Evolutionary conservation across 2,888 invertebrate species (phyloP), one percentile per base, ranked within the genome.

Genomic region (Torymus aiolomorphi): DNA sequence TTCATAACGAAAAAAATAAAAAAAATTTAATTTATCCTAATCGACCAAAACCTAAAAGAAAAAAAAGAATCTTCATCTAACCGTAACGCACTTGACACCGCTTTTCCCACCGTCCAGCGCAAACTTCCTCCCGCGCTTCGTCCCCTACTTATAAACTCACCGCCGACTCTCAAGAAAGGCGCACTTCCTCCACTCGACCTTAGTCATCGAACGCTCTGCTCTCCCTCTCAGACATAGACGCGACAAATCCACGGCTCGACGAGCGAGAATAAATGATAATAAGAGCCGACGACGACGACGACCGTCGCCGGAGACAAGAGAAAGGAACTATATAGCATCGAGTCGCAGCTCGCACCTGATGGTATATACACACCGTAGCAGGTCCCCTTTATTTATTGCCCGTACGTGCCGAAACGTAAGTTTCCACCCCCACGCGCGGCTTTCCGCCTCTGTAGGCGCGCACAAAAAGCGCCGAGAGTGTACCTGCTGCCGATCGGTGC

Each of bases 341-440:
- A 31, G 31, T 31, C 31, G 31, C 2, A 31, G 20, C 56, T 73
- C 8, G 51, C 74, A 74, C 74, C 74, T 74, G 75, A 57, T 73
- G 54, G 31, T 24, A 74, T 57, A 65, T 16, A 66, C 57, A 56
- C 5, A 65, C n/a, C 56, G 42, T 42, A 14, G 76, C 61, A 62
- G 76, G 57, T 65, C 76, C 69, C 66, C 62, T 78, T 81, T 83
- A 77, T 86, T 84, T 86, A 88, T 87, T 87, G 86, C 87, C 85
- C 73, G 87, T 87, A 91, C 91, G 91, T 91, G 91, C 89, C 90
- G 87, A 85, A 84, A 86, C 87, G 84, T 65, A 74, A 78, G 63
- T 78, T 78, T 67, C 57, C 56, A 61, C 12, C 63, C 20, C 62
- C 12, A 2, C 14, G 1, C n/a, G n/a, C n/a, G n/a, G n/a, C 63